A percentile compares a stretch with the other conserved stretches of the same genome.
Evolutionary conservation across 1,140 invertebrate species (phyloP).

Genomic region (Sycophila sp.): DNA sequence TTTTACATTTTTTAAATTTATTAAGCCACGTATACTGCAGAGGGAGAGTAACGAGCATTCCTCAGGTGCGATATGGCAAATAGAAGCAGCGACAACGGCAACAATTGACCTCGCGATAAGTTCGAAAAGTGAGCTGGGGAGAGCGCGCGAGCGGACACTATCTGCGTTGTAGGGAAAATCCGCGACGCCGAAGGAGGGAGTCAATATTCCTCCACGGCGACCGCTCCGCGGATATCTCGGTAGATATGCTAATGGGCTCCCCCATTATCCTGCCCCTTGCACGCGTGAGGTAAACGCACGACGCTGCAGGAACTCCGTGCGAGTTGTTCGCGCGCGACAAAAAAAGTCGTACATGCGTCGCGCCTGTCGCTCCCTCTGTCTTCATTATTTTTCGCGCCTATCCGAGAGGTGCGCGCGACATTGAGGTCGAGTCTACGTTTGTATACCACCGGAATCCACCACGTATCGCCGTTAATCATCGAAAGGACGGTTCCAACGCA

Average conservation of each 20-base stretch:
- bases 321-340: neutral
- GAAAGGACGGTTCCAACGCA: neutral
- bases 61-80: too few species aligned
- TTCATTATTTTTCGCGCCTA: neutral
- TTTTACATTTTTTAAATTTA: too few species aligned
- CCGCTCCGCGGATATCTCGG: conserved; percentile 30
- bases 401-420: neutral
- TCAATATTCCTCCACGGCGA: neutral
- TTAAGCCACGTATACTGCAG: too few species aligned
- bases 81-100: neutral
- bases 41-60: too few species aligned
- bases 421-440: neutral
- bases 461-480: neutral
- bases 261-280: conserved; percentile 26
- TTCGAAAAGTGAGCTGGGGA: conserved; percentile 1
- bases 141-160: neutral
- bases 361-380: too few species aligned
- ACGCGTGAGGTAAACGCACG: neutral
- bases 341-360: neutral
- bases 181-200: neutral
- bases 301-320: neutral
- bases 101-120: conserved; percentile 15
- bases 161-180: too few species aligned
- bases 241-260: conserved; percentile 40
- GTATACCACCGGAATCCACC: neutral